Base-by-base conservation (phyloP, 2,888 invertebrate species). In the Seira sanloemensis region DNA sequence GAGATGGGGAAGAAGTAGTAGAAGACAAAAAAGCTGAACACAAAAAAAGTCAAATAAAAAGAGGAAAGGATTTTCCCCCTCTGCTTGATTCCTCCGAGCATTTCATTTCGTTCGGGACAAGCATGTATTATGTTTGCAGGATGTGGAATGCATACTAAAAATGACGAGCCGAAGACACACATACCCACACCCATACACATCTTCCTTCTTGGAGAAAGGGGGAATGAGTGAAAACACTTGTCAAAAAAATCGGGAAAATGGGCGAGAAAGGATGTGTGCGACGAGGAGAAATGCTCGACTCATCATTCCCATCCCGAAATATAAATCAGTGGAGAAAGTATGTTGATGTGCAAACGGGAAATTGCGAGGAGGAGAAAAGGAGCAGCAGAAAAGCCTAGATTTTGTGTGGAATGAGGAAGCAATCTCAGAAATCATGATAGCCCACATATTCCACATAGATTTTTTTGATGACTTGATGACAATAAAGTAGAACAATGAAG, bases 271-370 rank as follows among this genome's bases (percentile, higher is more conserved):
- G 12, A 37, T 5, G 12, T 37, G 37, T 37, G 5, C 7, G 12
- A 37, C 37, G n/a, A n/a, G n/a, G n/a, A 9, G 7, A 9, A 37
- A 37, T 12, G 37, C 37, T 37, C n/a, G n/a, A 37, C 7, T 37
- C 37, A 37, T 37, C 37, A 37, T 37, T 12, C 5, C 37, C 37
- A 37, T 12, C 37, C 37, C 37, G 37, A 37, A 37, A 37, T n/a
- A 37, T 37, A 82, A 82, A 68, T 82, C 76, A 65, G 68, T 80
- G 75, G 75, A 75, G n/a, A n/a, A n/a, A n/a, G n/a, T n/a, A n/a
- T n/a, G 12, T 37, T 37, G 7, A 9, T 37, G 5, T 37, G 37
- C 37, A 37, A 37, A n/a, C n/a, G n/a, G n/a, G n/a, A n/a, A n/a
- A n/a, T n/a, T n/a, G n/a, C n/a, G 67, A 54, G 65, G 18, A 24